These are phyloP conservation scores for Ornithorhynchus anatinus DNA, from an alignment of 2,113 vertebrate genomes.

Conservation along the genomic window DNA sequence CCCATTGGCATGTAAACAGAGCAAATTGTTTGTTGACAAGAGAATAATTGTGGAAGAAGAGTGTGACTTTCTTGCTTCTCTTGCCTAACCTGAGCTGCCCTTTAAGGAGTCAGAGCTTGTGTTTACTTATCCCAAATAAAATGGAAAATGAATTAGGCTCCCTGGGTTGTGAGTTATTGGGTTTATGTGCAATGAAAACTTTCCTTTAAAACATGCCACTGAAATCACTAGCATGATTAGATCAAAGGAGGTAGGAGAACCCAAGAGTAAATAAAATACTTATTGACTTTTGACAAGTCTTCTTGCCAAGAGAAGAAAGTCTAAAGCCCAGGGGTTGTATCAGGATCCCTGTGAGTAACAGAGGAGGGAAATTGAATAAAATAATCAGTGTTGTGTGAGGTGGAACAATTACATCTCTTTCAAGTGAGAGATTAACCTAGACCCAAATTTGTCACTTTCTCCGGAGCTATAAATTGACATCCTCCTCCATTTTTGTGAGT, in stretches of 20 bases:
- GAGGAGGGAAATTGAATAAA: neutral
- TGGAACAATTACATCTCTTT: neutral
- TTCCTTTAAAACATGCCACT: neutral
- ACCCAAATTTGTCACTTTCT: no score
- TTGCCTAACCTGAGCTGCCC: neutral
- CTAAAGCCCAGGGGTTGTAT: neutral
- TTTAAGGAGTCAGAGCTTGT: neutral
- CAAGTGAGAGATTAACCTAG: neutral
- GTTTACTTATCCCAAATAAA: neutral
- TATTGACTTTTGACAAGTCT: neutral
- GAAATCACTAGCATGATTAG: neutral
- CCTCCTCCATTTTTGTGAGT: no score
- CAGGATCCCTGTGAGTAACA: neutral
- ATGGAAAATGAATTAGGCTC: neutral
- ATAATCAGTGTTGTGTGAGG: neutral
- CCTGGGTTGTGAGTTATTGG: neutral
- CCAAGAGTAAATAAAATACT: neutral
- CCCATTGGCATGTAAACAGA: neutral
- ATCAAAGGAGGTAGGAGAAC: neutral
- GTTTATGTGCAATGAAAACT: neutral
- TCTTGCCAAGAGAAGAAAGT: neutral
- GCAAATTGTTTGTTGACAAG: neutral
- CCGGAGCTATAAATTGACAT: no score
- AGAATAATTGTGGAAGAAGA: neutral
- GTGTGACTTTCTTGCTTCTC: neutral